phyloP scores from a whole-genome alignment of 2,113 vertebrate genomes.

The Hemibagrus wyckioides region DNA sequence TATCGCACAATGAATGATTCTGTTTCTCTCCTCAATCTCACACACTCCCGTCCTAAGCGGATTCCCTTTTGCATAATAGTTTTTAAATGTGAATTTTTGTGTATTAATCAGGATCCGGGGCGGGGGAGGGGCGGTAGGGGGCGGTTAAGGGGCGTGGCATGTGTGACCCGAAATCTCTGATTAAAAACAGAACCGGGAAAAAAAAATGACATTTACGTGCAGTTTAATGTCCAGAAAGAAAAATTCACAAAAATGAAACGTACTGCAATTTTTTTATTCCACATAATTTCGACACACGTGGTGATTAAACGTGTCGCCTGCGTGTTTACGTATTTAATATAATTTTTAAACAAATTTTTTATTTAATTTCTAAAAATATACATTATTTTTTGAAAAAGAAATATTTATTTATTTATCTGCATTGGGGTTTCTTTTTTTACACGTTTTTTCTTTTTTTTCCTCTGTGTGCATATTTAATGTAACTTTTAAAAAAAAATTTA shows the following conservation, averaged over 20 bases:
- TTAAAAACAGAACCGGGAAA: neutral
- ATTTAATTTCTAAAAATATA: too few relatives aligned
- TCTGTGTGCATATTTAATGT: neutral
- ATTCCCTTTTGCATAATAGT: constrained; percentile 22
- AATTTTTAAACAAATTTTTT: neutral
- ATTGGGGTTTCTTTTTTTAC: too few relatives aligned
- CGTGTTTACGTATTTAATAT: too few relatives aligned
- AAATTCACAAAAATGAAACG: neutral
- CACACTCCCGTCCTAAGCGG: neutral
- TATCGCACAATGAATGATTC: constrained; percentile 41
- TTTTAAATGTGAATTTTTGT: constrained; percentile 40
- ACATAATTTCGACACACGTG: neutral
- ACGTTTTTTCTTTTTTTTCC: too few relatives aligned
- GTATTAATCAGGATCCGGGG: constrained; percentile 22
- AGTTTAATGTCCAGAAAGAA: neutral
- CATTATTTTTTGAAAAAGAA: too few relatives aligned
- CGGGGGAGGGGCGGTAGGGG: neutral
- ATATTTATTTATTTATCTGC: too few relatives aligned
- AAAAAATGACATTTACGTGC: neutral
- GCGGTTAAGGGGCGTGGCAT: neutral
- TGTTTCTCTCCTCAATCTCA: neutral
- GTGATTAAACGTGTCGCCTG: too few relatives aligned
- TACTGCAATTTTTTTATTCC: neutral
- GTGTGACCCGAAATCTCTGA: neutral
- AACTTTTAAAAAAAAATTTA: too few relatives aligned